phyloP scores from a whole-genome alignment of 2,888 invertebrate genomes.

The Camptogramma bilineatum region DNA sequence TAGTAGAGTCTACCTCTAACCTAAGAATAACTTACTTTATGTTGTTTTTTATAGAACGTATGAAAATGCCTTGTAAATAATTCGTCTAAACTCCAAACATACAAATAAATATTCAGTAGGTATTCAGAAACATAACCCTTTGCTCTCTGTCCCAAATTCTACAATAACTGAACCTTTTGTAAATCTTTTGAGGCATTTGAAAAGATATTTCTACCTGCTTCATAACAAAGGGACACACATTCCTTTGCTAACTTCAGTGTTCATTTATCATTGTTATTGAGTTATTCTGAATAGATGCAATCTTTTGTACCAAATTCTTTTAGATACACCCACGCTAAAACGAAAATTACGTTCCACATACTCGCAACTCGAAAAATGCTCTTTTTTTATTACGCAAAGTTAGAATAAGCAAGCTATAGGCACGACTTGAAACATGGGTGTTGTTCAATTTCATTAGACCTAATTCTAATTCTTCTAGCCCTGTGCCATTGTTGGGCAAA shows the following conservation, averaged over 20 bases:
- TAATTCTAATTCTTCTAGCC: no score
- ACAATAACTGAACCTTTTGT: conserved; percentile 11
- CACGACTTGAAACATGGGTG: no score
- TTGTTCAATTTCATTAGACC: no score
- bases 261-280: conserved; percentile 6
- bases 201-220: conserved; percentile 36
- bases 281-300: background rate
- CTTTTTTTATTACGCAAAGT: no score
- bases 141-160: background rate
- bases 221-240: conserved; percentile 21
- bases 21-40: no score
- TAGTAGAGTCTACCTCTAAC: no score
- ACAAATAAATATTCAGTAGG: background rate
- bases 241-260: conserved; percentile 18
- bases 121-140: background rate
- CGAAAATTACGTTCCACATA: no score
- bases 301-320: conserved; percentile 1
- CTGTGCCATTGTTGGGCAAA: no score
- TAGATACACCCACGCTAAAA: background rate
- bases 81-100: background rate
- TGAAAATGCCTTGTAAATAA: no score
- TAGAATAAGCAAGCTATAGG: no score
- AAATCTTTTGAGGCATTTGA: conserved; percentile 21
- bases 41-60: no score
- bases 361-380: no score